Percentiles rank a stretch among this genome's conserved stretches.
phyloP scores from a whole-genome alignment of 2,888 invertebrate species.

The Dynastes grantii region DNA sequence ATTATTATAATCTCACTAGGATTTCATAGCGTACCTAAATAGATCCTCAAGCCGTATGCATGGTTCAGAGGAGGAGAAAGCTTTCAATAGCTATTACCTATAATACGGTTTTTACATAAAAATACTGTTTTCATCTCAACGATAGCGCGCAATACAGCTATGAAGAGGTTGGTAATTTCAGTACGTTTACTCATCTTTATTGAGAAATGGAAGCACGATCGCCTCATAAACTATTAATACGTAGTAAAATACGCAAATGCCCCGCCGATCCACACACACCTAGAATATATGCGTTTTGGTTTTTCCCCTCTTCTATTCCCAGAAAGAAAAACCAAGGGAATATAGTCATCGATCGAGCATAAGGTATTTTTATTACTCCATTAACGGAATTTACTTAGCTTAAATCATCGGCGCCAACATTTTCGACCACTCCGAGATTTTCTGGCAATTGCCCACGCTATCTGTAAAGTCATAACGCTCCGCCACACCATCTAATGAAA shows the following conservation, averaged over 20 bases:
- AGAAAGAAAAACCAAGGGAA: neutral
- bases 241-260: constrained; percentile 16
- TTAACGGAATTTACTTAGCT: constrained; percentile 31
- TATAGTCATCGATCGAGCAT: constrained; percentile 20
- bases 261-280: neutral
- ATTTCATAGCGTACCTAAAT: too few relatives aligned
- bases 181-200: neutral
- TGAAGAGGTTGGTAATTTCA: neutral
- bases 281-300: constrained; percentile 14
- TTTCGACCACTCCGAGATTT: constrained; percentile 40
- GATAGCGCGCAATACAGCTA: neutral
- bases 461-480: constrained; percentile 27
- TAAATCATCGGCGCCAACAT: constrained; percentile 40
- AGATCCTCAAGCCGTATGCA: too few relatives aligned
- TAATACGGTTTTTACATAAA: too few relatives aligned
- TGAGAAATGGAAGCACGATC: constrained; percentile 16
- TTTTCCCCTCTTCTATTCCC: neutral
- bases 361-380: constrained; percentile 45
- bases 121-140: too few relatives aligned
- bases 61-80: too few relatives aligned
- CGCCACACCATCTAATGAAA: neutral
- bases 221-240: constrained; percentile 18
- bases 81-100: too few relatives aligned
- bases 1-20: too few relatives aligned
- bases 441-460: constrained; percentile 9